Evolutionary conservation across 2,113 vertebrate species (phyloP).

Genomic region (Philantomba maxwellii): DNA sequence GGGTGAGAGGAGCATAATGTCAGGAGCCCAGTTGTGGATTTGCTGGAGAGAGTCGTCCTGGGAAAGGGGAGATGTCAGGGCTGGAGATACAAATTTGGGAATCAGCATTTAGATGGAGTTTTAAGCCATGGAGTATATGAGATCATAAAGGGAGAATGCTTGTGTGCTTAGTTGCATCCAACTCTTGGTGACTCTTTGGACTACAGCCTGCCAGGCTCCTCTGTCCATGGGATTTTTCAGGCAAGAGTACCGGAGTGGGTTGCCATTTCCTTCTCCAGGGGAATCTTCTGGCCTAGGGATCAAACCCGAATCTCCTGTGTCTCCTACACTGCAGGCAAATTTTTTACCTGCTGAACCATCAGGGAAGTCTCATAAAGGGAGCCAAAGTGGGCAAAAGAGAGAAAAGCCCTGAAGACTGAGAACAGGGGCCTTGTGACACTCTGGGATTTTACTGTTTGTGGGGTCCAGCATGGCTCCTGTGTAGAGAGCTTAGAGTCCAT

Average conservation of each 20-base stretch:
- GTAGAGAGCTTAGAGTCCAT: not conserved
- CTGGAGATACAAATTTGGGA: not conserved
- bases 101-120: conserved; percentile 20
- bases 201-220: not conserved
- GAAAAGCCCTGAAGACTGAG: not conserved
- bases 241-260: not conserved
- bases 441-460: not conserved
- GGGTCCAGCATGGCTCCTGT: not conserved
- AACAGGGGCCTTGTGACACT: not conserved
- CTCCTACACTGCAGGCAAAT: not conserved
- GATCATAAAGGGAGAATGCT: not conserved
- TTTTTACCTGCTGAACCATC: not conserved
- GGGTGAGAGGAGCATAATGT: fast-evolving
- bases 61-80: not conserved
- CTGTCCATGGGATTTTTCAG: not conserved
- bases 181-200: not conserved
- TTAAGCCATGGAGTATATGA: not conserved
- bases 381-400: not conserved
- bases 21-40: not conserved
- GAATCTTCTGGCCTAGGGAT: not conserved
- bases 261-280: not conserved
- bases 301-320: not conserved
- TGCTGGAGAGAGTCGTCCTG: not conserved
- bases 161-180: not conserved
- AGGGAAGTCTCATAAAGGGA: not conserved